Base-by-base conservation (phyloP, 2,888 invertebrate species). In the Patella pellucida region DNA sequence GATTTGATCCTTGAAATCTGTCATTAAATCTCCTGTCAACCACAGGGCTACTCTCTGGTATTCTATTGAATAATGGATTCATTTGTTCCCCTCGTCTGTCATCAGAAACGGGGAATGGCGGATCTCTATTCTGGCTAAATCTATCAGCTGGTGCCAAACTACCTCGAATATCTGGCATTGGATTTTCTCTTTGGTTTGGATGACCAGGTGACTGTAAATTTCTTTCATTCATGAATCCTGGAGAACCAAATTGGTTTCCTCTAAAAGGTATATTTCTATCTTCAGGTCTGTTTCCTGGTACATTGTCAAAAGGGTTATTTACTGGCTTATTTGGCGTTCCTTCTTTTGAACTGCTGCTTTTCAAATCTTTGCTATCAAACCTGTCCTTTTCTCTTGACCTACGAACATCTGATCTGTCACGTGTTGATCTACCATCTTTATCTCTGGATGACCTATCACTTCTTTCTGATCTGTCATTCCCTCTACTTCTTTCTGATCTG, bases 371-470 rank as follows among this genome's bases (percentile, higher is more conserved):
- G 31, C 62, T 69, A 52, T 69, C 69, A n/a, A 50, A 41, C n/a
- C 56, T 52, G 11, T 68, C 51, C 3, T 62, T 52, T 52, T 69
- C 74, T 70, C 70, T 62, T n/a, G 72, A 52, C 52, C 72, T 69
- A 23, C 75, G 72, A 19, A 23, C 68, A 16, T 72, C 75, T 15
- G 73, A 68, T 3, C 71, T 68, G n/a, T 73, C 75, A 68, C 73
- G 67, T 51, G 73, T 52, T 15, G 69, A 73, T 67, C 56, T 73
- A 31, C 78, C 51, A 23, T 77, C 70, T 11, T 69, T 78, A 70
- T 76, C 81, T 11, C 77, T 76, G 56, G 82, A 82, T 27, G 76
- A 68, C 52, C 82, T 83, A 72, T 76, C 76, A 41, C 76, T 75
- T 74, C 79, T 77, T 14, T 82, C 81, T 54, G 78, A 76, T 14